A percentile compares a stretch with the other conserved stretches of the same genome.
These are phyloP conservation scores for Calcarius lapponicus DNA, from an alignment of 2,797 vertebrate species.

Conservation along the genomic window DNA sequence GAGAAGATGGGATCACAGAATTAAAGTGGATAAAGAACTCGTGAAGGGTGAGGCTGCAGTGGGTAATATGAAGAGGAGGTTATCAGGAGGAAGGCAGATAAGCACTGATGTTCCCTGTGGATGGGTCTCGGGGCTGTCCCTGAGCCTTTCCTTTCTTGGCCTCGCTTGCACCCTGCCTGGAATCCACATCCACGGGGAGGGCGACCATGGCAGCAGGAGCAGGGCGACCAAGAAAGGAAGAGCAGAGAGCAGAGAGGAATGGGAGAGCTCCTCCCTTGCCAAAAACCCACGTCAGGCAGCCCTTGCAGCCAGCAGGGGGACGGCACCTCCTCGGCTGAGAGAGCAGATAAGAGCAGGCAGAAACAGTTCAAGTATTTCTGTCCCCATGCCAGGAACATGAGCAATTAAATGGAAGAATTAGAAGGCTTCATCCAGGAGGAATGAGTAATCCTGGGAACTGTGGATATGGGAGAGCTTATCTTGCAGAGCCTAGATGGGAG, in stretches of 20 bases:
- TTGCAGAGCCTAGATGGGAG: slow-evolving; percentile 3
- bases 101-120: neutral
- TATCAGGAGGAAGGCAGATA: slow-evolving; percentile 30
- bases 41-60: slow-evolving; percentile 32
- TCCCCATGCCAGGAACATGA: slow-evolving; percentile 51
- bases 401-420: slow-evolving; percentile 62
- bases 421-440: slow-evolving; percentile 55
- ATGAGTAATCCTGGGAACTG: slow-evolving; percentile 53
- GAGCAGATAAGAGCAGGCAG: slow-evolving; percentile 59
- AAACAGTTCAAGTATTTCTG: slow-evolving; percentile 60
- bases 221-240: slow-evolving; percentile 63
- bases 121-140: neutral
- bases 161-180: slow-evolving; percentile 17
- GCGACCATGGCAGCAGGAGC: slow-evolving; percentile 5
- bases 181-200: neutral
- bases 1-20: slow-evolving; percentile 57
- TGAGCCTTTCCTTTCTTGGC: slow-evolving; percentile 22
- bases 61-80: slow-evolving; percentile 26
- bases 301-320: slow-evolving; percentile 11
- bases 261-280: slow-evolving; percentile 30
- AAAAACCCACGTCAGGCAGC: slow-evolving; percentile 25
- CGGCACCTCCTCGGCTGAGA: slow-evolving; percentile 53
- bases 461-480: neutral
- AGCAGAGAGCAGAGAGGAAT: slow-evolving; percentile 16
- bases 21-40: slow-evolving; percentile 54